Percentiles rank a stretch among this genome's conserved stretches.
phyloP scores from a whole-genome alignment of 2,888 invertebrate species.

The Deladenus siricidicola region DNA sequence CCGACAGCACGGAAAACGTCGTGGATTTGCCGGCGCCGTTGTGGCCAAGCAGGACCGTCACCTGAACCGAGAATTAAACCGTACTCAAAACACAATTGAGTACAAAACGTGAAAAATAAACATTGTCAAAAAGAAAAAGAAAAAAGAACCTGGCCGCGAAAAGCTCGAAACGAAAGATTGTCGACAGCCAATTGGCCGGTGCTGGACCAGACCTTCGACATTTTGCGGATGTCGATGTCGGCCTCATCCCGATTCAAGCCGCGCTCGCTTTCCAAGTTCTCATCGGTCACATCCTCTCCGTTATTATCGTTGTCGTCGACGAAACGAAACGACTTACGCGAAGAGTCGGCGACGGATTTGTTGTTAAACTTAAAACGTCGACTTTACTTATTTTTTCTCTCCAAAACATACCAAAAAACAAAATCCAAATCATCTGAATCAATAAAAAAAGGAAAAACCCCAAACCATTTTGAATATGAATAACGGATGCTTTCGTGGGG shows the following conservation, averaged over 20 bases:
- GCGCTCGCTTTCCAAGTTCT: background rate
- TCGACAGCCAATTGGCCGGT: conserved; percentile 46
- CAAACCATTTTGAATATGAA: conserved; percentile 24
- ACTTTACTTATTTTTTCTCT: too few relatives aligned
- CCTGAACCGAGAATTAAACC: conserved; percentile 18
- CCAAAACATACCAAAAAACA: too few relatives aligned
- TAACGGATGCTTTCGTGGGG: conserved; percentile 25
- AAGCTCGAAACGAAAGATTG: conserved; percentile 39
- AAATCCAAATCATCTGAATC: too few relatives aligned
- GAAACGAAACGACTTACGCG: too few relatives aligned
- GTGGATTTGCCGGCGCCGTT: conserved; percentile 45
- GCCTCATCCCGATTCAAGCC: conserved; percentile 22
- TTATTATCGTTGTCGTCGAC: background rate
- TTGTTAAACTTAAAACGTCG: too few relatives aligned
- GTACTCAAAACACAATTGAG: too few relatives aligned
- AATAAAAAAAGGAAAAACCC: too few relatives aligned
- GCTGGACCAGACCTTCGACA: conserved; percentile 40
- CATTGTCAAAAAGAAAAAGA: background rate
- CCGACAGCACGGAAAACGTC: conserved; percentile 35
- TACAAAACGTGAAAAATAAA: background rate
- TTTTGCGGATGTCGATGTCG: conserved; percentile 34
- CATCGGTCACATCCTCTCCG: conserved; percentile 2
- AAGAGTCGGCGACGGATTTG: too few relatives aligned
- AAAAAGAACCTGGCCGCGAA: conserved; percentile 36
- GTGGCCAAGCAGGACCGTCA: conserved; percentile 51